Evolutionary conservation across 2,797 vertebrate species (phyloP), one percentile per base, ranked within the genome.

Genomic region (Halcyon chelicuti): DNA sequence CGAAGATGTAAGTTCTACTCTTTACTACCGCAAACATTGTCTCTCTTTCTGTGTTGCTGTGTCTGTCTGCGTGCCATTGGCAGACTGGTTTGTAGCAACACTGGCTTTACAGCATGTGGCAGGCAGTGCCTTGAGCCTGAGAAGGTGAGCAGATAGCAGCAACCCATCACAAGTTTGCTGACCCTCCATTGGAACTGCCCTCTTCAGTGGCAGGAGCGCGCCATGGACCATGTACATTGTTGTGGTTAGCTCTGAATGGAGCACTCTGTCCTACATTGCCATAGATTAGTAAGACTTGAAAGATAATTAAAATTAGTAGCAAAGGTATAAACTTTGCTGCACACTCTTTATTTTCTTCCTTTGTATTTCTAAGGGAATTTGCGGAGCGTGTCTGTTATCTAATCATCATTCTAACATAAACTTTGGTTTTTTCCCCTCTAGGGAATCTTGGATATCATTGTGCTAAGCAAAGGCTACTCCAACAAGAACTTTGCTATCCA

Each of bases 361-460:
- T 61, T 68, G 9, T 62, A 31, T 65, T 20, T 58, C 10, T 26
- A 20, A 82, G 29, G n/a, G 31, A 81, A 62, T 85, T 51, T 49
- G 13, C 35, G 40, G 15, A 29, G 28, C 70, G 37, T 40, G 37
- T 39, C 37, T 39, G 37, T 37, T 39, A 39, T 39, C 37, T 42
- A 86, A 71, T 57, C 65, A 61, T 40, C 20, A 33, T 42, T 79
- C 63, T 79, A 37, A 54, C 3, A 4, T 31, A 57, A 91, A 15
- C 12, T 31, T n/a, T 57, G 37, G 11, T 71, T 93, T 44, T 33
- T 37, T 72, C 11, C 39, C 54, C 80, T 94, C 33, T 97, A 99
- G 99, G 99, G 99, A 65, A 99, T 99, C 96, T 98, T 99, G 98
- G 99, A 99, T 98, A 99, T 99, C 97, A 96, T 99, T 90, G 98